Percentiles rank a stretch among this genome's conserved stretches.
phyloP scores from a whole-genome alignment of 2,113 vertebrate species.

The Gambusia holbrooki region DNA sequence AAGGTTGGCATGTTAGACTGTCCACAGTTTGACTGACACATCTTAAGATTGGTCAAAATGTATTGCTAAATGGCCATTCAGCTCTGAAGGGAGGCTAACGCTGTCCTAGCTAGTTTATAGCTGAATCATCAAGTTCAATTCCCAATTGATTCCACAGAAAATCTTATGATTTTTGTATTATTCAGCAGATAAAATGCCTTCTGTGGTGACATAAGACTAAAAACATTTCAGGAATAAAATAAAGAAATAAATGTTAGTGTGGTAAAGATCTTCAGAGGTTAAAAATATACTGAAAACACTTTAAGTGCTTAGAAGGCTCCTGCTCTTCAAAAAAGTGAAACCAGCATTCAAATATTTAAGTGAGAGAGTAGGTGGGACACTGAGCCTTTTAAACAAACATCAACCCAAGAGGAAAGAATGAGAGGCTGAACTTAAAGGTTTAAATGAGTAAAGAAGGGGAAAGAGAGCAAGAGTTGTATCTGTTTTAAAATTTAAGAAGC shows the following conservation, averaged over 20 bases:
- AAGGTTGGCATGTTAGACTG: constrained; percentile 39
- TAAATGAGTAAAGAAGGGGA: constrained; percentile 18
- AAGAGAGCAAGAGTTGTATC: background rate
- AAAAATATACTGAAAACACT: constrained; percentile 69
- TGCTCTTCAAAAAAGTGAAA: constrained; percentile 49
- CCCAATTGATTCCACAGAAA: constrained; percentile 9
- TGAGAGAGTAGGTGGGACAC: constrained; percentile 61
- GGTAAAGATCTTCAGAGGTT: constrained; percentile 36
- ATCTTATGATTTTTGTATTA: constrained; percentile 4
- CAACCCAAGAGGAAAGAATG: constrained; percentile 56
- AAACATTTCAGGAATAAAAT: constrained; percentile 11
- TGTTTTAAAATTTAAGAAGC: constrained; percentile 50
- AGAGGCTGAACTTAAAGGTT: constrained; percentile 51
- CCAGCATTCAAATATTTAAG: constrained; percentile 74
- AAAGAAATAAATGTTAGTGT: constrained; percentile 28
- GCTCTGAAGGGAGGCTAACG: constrained; percentile 11
- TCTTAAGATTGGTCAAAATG: constrained; percentile 23
- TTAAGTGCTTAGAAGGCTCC: constrained; percentile 10
- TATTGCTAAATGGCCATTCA: constrained; percentile 24
- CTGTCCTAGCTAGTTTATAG: constrained; percentile 3
- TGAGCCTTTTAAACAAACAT: constrained; percentile 68
- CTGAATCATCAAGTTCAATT: constrained; percentile 19
- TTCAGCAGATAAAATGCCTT: constrained; percentile 19
- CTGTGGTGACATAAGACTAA: background rate
- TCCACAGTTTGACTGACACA: constrained; percentile 42